phyloP scores from a whole-genome alignment of 2,888 invertebrate genomes.

The Dicroscelio sp. region DNA sequence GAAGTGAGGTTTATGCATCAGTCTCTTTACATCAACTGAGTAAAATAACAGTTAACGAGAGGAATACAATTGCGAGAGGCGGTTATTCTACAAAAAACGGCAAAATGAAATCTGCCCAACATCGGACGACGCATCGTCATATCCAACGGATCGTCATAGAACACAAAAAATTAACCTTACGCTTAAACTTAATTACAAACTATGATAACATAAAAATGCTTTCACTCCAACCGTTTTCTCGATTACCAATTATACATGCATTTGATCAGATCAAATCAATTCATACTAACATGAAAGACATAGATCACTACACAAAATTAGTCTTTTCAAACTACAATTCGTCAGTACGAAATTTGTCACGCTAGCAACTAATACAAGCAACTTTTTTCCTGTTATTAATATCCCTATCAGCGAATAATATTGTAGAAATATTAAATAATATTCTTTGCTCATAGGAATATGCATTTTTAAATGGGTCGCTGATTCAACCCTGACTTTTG shows the following conservation, averaged over 20 bases:
- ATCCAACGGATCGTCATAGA: conserved; percentile 58
- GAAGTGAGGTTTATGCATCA: conserved; percentile 87
- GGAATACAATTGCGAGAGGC: conserved; percentile 75
- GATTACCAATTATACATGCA: background rate
- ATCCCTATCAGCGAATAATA: background rate
- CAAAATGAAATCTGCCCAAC: conserved; percentile 60
- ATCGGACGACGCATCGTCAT: conserved; percentile 65
- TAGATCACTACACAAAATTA: conserved; percentile 42
- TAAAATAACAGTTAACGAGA: conserved; percentile 87
- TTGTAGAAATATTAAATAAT: no score
- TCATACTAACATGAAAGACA: conserved; percentile 56
- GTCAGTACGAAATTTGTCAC: conserved; percentile 22
- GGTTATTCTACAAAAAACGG: conserved; percentile 56
- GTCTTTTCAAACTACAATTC: conserved; percentile 16
- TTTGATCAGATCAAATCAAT: conserved; percentile 40
- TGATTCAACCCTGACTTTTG: conserved; percentile 21
- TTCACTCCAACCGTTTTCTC: conserved; percentile 72
- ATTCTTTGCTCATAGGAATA: no score
- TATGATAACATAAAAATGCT: conserved; percentile 85
- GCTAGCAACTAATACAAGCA: conserved; percentile 41
- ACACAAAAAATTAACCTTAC: conserved; percentile 75
- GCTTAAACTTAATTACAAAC: conserved; percentile 85
- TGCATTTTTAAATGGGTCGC: background rate
- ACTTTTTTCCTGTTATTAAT: background rate
- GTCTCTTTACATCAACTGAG: conserved; percentile 89